These are phyloP conservation scores for Sphyrna mokarran DNA, from an alignment of 2,113 vertebrate genomes.

Conservation along the genomic window DNA sequence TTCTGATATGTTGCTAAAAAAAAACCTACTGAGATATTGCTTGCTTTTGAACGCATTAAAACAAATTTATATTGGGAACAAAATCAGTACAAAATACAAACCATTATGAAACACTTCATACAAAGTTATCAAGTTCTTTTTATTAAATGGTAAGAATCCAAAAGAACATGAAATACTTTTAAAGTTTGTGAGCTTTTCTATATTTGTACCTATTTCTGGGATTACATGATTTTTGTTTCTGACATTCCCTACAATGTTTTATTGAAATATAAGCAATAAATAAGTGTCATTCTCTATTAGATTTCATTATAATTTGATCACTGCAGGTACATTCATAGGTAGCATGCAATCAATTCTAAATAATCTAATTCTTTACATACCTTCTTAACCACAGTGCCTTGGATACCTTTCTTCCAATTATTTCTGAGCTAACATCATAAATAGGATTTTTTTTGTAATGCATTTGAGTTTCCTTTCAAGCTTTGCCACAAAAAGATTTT, in stretches of 20 bases:
- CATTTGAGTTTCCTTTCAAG: slow-evolving; percentile 58
- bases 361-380: slow-evolving; percentile 40
- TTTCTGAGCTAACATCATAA: slow-evolving; percentile 55
- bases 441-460: slow-evolving; percentile 44
- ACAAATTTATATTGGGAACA: neutral
- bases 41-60: neutral
- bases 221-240: slow-evolving; percentile 35
- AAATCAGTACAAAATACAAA: neutral
- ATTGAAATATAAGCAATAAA: slow-evolving; percentile 34
- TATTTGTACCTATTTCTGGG: slow-evolving; percentile 27
- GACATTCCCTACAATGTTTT: slow-evolving; percentile 38
- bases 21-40: too few species aligned
- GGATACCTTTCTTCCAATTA: slow-evolving; percentile 50
- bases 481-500: slow-evolving; percentile 61
- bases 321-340: slow-evolving; percentile 58
- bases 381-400: slow-evolving; percentile 52
- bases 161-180: slow-evolving; percentile 35
- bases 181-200: slow-evolving; percentile 15
- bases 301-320: slow-evolving; percentile 48
- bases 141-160: slow-evolving; percentile 20
- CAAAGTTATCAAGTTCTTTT: slow-evolving; percentile 34
- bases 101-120: neutral
- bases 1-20: neutral
- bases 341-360: slow-evolving; percentile 55
- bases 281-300: slow-evolving; percentile 39